A percentile compares a stretch with the other conserved stretches of the same genome.
Evolutionary conservation across 2,113 vertebrate species (phyloP).

Genomic region (Tragelaphus buxtoni): DNA sequence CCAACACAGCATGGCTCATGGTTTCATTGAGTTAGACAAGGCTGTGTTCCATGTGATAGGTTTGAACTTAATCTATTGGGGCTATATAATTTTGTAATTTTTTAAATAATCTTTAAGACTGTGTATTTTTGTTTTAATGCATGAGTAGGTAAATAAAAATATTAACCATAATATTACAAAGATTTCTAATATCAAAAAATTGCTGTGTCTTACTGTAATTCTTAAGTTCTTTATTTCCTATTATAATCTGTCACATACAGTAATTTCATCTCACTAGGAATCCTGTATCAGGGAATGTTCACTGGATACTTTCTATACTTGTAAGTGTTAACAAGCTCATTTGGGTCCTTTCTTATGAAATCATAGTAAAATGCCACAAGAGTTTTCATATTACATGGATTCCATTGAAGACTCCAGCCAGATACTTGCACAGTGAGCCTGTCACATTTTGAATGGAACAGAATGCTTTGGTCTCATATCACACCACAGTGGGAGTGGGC

Average conservation of each 20-base stretch:
- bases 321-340: not conserved
- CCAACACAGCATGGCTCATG: not conserved
- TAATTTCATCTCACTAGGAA: not conserved
- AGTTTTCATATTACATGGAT: not conserved
- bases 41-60: not conserved
- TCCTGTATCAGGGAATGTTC: not conserved
- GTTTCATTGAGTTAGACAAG: not conserved
- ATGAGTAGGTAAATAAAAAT: not conserved
- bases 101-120: not conserved
- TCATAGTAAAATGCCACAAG: not conserved
- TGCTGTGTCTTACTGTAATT: not conserved
- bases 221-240: not conserved
- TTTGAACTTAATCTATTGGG: not conserved
- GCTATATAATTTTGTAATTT: not conserved
- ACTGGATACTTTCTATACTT: not conserved
- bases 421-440: not conserved
- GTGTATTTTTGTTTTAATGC: not conserved
- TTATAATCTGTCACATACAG: not conserved
- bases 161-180: not conserved
- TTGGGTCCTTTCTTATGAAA: conserved; percentile 12
- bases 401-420: not conserved
- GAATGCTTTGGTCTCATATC: not conserved
- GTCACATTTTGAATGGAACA: not conserved
- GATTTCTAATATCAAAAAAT: conserved; percentile 5
- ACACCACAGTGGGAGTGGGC: not conserved